These are phyloP conservation scores for Sesia apiformis DNA, from an alignment of 2,888 invertebrate species.

Conservation along the genomic window DNA sequence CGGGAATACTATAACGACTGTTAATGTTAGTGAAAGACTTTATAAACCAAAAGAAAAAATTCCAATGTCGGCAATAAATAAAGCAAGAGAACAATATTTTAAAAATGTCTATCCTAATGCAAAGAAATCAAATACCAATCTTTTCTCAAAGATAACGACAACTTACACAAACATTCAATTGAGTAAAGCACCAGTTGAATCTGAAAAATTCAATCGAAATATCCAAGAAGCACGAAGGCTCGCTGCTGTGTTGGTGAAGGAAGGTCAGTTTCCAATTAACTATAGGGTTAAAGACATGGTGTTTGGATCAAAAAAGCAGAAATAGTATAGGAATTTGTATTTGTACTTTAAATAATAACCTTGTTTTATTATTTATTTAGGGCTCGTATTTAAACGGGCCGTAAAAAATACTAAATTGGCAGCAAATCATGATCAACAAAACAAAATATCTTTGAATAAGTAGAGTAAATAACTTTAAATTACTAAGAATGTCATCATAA, in stretches of 20 bases:
- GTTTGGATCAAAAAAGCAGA: too few species aligned
- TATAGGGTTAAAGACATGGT: not conserved
- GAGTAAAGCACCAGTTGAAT: constrained; percentile 1
- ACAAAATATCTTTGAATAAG: too few species aligned
- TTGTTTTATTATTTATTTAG: too few species aligned
- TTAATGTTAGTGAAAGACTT: constrained; percentile 22
- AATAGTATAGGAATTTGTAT: too few species aligned
- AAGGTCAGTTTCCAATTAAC: constrained; percentile 5
- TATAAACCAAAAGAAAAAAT: constrained; percentile 21
- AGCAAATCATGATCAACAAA: too few species aligned
- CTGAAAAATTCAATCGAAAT: constrained; percentile 18
- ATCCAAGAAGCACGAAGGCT: constrained; percentile 36
- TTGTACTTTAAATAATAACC: too few species aligned
- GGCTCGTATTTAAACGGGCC: too few species aligned
- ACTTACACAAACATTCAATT: not conserved
- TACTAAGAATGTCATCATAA: too few species aligned
- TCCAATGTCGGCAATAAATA: constrained; percentile 32
- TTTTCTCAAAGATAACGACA: constrained; percentile 7
- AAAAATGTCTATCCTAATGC: constrained; percentile 26
- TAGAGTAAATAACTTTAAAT: too few species aligned
- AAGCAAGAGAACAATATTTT: constrained; percentile 50
- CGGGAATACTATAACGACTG: constrained; percentile 10
- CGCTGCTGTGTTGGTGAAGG: constrained; percentile 28
- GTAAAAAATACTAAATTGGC: too few species aligned
- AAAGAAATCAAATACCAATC: constrained; percentile 16